Evolutionary conservation across 2,888 invertebrate species (phyloP).

Genomic region (Ditylenchus weischeri): DNA sequence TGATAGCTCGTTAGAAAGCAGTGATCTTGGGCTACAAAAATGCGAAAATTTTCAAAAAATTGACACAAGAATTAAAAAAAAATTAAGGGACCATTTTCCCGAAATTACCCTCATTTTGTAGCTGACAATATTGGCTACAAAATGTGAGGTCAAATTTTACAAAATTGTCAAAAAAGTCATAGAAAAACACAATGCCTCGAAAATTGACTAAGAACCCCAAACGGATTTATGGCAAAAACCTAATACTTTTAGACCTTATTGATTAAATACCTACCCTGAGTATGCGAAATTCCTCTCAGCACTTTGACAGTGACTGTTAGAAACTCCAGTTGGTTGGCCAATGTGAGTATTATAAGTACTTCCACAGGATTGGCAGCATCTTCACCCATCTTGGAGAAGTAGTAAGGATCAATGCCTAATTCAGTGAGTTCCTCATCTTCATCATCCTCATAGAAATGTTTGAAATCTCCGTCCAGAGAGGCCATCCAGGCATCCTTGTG

Average conservation of each 20-base stretch:
- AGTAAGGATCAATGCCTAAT: not conserved
- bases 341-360: constrained; percentile 53
- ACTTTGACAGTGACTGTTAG: constrained; percentile 56
- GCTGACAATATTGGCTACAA: too few species aligned
- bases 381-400: not conserved
- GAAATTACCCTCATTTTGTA: too few species aligned
- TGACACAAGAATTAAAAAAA: too few species aligned
- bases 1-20: too few species aligned
- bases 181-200: too few species aligned
- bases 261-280: constrained; percentile 37
- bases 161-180: too few species aligned
- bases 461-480: constrained; percentile 31
- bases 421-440: not conserved
- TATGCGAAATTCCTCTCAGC: constrained; percentile 42
- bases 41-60: too few species aligned
- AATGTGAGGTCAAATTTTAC: too few species aligned
- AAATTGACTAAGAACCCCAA: too few species aligned
- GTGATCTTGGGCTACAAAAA: too few species aligned
- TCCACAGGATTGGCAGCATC: constrained; percentile 34
- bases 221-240: not conserved
- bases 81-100: too few species aligned
- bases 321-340: constrained; percentile 51
- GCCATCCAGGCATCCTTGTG: constrained; percentile 56
- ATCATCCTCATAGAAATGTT: constrained; percentile 30
- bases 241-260: not conserved